Base-by-base conservation (phyloP, 2,797 vertebrate genomes). In the Phoeniculus purpureus region DNA sequence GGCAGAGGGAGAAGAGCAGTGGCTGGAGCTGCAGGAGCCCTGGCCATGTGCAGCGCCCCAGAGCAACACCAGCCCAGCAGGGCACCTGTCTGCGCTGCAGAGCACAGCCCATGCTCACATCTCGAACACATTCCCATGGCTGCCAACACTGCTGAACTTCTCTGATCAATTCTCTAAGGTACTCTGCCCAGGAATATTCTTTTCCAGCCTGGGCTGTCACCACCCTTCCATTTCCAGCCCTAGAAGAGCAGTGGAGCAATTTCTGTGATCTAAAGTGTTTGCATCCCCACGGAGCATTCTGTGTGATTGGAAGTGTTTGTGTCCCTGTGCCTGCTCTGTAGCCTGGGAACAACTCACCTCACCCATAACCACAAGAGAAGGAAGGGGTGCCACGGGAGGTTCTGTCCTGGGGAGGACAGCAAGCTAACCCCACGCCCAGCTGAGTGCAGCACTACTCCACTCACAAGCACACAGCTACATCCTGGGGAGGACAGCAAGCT, bases 401-500 rank as follows among this genome's bases (percentile, higher is more conserved):
- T 86, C 55, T 85, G 26, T 51, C 27, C 58, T 40, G 55, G n/a
- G 64, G 84, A 93, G 66, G 83, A 45, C 8, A 77, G 3, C 34
- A 82, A 76, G 68, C 60, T 81, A 60, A 94, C 76, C 84, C 31
- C 25, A 54, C 48, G 81, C 81, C 79, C 71, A 90, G 87, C 51
- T 72, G 74, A 94, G 84, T 76, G 82, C 85, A 94, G 48, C 52
- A 80, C 81, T 75, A 31, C 78, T 91, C 90, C 87, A 47, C 74
- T 86, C 58, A 52, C 8, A 68, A 52, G 54, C 92, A 65, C 64
- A 48, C 12, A 90, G 92, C 68, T 85, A 88, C 89, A 85, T 48
- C 67, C 59, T 56, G 37, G 37, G 12, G 84, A 93, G 66, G 83
- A 45, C 8, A 77, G 3, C 34, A 82, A 76, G 68, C 62, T 81